Conservation (phyloP, 2,888 invertebrate species). For the Neelides folsomi region DNA sequence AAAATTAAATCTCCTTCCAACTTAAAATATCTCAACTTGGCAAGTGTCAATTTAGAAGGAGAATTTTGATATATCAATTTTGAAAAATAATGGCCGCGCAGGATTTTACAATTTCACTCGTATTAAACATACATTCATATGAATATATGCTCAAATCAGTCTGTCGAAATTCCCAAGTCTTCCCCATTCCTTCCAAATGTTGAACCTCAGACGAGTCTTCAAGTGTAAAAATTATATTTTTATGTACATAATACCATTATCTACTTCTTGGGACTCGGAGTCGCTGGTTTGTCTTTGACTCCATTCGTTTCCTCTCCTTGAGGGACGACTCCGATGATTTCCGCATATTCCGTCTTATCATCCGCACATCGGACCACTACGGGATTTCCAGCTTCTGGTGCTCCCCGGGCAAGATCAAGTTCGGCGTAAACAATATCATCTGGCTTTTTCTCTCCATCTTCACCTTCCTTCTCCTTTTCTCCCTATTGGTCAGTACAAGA, state of each 20-base stretch:
- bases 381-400: constrained; percentile 12
- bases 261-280: constrained; percentile 19
- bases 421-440: constrained; percentile 32
- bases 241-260: neutral
- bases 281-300: constrained; percentile 9
- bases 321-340: constrained; percentile 24
- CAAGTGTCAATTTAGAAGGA: too few relatives aligned
- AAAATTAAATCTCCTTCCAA: too few relatives aligned
- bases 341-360: constrained; percentile 30
- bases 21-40: too few relatives aligned
- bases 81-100: too few relatives aligned
- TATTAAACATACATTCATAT: too few relatives aligned
- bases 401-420: constrained; percentile 23
- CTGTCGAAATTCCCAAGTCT: too few relatives aligned
- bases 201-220: too few relatives aligned
- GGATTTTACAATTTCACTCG: too few relatives aligned
- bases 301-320: constrained; percentile 14
- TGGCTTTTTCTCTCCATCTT: constrained; percentile 21
- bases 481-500: constrained; percentile 13
- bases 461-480: constrained; percentile 14
- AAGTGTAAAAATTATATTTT: too few relatives aligned
- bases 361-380: constrained; percentile 17
- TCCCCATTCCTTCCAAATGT: too few relatives aligned
- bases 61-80: too few relatives aligned
- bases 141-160: too few relatives aligned